Evolutionary conservation across 2,888 invertebrate species (phyloP).

Genomic region (Campopleginae sp.): DNA sequence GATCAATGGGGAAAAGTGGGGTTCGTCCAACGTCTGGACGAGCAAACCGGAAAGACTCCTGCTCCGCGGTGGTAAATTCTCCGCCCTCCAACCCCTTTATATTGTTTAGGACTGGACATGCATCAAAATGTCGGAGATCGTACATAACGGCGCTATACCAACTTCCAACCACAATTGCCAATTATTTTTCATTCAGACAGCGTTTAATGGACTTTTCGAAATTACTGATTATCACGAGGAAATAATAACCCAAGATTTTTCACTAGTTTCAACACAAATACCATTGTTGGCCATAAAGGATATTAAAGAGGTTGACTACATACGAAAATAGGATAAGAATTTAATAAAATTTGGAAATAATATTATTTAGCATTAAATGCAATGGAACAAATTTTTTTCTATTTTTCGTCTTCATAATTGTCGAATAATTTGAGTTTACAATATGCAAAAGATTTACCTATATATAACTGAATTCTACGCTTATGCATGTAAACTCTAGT

Average conservation of each 20-base stretch:
- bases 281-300: background rate
- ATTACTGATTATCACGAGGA: background rate
- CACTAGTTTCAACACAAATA: background rate
- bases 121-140: slow-evolving; percentile 38
- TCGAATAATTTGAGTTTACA: no score
- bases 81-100: background rate
- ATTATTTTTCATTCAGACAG: slow-evolving; percentile 15
- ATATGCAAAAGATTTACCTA: no score
- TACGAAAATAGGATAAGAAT: no score
- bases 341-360: no score
- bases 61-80: slow-evolving; percentile 49
- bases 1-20: slow-evolving; percentile 40
- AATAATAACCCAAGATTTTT: background rate
- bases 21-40: slow-evolving; percentile 30
- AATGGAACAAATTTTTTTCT: no score
- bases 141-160: background rate
- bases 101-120: slow-evolving; percentile 5
- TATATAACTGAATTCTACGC: no score
- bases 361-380: no score
- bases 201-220: background rate
- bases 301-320: no score
- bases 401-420: no score
- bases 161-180: slow-evolving; percentile 6
- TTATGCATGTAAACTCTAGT: no score
- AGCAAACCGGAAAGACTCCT: slow-evolving; percentile 49